Conservation (phyloP, 1,140 invertebrate genomes). For the Eumeta japonica region DNA sequence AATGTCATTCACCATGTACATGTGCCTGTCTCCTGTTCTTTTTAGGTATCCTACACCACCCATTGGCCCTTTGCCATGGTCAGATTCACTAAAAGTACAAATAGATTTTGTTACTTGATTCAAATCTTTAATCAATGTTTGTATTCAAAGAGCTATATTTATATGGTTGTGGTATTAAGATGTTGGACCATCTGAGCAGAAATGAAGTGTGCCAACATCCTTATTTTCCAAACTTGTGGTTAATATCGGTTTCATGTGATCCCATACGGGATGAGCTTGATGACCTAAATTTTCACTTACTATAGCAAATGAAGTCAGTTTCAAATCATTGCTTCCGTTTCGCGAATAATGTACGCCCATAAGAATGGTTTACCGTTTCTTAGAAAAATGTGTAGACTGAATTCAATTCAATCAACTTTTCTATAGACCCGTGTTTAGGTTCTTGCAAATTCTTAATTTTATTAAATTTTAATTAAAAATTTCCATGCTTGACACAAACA, state of each 20-base stretch:
- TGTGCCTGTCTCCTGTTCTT: conserved; percentile 28
- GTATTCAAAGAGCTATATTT: conserved; percentile 19
- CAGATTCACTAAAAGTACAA: conserved; percentile 46
- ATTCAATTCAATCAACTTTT: conserved; percentile 28
- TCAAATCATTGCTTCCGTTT: conserved; percentile 15
- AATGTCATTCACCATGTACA: conserved; percentile 28
- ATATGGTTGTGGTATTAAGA: conserved; percentile 26
- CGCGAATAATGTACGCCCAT: conserved; percentile 23
- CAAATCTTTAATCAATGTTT: conserved; percentile 19
- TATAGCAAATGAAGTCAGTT: conserved; percentile 29
- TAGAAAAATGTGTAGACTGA: conserved; percentile 28
- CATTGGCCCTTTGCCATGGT: conserved; percentile 48
- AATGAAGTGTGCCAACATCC: conserved; percentile 17
- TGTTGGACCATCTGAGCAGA: conserved; percentile 23
- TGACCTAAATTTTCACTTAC: conserved; percentile 30
- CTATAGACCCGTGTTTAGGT: conserved; percentile 18
- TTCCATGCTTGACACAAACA: no score
- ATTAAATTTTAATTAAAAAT: conserved; percentile 21
- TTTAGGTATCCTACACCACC: conserved; percentile 50
- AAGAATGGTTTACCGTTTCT: conserved; percentile 29
- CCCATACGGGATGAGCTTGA: conserved; percentile 32
- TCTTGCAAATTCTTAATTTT: conserved; percentile 25
- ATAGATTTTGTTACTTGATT: conserved; percentile 20
- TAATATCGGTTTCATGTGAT: conserved; percentile 28
- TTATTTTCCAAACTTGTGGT: conserved; percentile 17